These are phyloP conservation scores for Elysia chlorotica DNA, from an alignment of 1,140 invertebrate species.

Conservation along the genomic window DNA sequence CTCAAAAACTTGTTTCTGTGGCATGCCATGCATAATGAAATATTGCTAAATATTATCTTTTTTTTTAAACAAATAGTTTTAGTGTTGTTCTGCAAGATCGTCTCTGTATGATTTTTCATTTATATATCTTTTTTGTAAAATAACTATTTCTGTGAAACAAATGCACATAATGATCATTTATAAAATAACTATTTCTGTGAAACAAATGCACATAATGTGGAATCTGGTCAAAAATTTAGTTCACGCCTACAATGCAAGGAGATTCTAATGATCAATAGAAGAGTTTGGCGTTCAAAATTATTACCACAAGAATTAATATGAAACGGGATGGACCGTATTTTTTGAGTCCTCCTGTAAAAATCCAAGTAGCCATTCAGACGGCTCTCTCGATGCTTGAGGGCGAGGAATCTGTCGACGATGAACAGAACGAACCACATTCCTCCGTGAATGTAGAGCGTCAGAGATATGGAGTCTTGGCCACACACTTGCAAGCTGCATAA, in stretches of 20 bases:
- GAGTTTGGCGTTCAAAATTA: too few species aligned
- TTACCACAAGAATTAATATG: slow-evolving; percentile 44
- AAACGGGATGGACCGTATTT: slow-evolving; percentile 43
- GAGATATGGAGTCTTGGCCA: slow-evolving; percentile 19
- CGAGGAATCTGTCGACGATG: slow-evolving; percentile 36
- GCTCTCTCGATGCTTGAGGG: slow-evolving; percentile 38
- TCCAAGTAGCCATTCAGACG: slow-evolving; percentile 46
- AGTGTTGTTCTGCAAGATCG: too few species aligned
- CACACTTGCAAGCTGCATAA: slow-evolving; percentile 19
- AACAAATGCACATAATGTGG: too few species aligned
- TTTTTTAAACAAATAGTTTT: too few species aligned
- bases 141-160: too few species aligned
- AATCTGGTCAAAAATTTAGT: too few species aligned
- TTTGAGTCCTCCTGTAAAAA: slow-evolving; percentile 45
- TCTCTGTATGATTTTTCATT: too few species aligned
- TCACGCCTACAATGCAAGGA: too few species aligned
- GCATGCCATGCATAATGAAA: background rate
- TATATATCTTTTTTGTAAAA: too few species aligned
- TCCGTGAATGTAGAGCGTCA: slow-evolving; percentile 39
- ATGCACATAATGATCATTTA: too few species aligned
- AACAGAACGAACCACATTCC: slow-evolving; percentile 44
- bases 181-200: too few species aligned
- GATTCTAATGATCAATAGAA: too few species aligned
- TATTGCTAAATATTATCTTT: background rate
- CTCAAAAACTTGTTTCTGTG: background rate